Base-by-base conservation (phyloP, 2,113 vertebrate species). In the Rhodinocichla rosea region DNA sequence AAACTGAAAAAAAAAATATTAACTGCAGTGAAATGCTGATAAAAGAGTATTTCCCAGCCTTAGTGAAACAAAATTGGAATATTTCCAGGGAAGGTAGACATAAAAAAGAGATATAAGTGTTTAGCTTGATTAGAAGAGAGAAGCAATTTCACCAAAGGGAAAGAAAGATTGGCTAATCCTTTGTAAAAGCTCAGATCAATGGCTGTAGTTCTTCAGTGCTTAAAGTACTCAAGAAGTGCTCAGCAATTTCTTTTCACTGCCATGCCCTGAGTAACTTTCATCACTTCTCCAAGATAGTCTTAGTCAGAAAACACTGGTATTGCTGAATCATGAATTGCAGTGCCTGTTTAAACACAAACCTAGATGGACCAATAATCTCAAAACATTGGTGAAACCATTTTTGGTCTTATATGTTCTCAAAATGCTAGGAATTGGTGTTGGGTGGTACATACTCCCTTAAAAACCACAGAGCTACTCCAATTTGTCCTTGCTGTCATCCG, bases 81-180 rank as follows among this genome's bases (percentile, higher is more conserved):
- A 16, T 76, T 95, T 92, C 87, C 42, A 50, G 57, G 53, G n/a
- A 69, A 86, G 37, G 20, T 49, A 74, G 45, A 49, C 15, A 49
- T 13, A 57, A 26, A 87, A 64, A 69, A 87, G 32, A 64, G 27
- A 74, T 69, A 70, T 74, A 84, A 0, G 0, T 80, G 40, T 92
- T 97, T 83, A 64, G 70, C 74, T 79, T 81, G 79, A 68, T 94
- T 92, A 62, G 87, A 93, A 93, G 23, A 64, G 47, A 80, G 57
- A 95, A 95, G 30, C 8, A 5, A 94, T 93, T 94, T 94, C 65
- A 92, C 60, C 55, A 60, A 77, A 69, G 57, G 87, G 86, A 77
- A 62, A 37, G 56, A 59, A 78, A 87, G 65, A 80, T 70, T 86
- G 65, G 40, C 75, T 88, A 87, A 68, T 86, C 45, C 74, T 82